Evolutionary conservation across 1,140 invertebrate genomes (phyloP), one percentile per base, ranked within the genome.

Genomic region (Dendrolimus punctatus): DNA sequence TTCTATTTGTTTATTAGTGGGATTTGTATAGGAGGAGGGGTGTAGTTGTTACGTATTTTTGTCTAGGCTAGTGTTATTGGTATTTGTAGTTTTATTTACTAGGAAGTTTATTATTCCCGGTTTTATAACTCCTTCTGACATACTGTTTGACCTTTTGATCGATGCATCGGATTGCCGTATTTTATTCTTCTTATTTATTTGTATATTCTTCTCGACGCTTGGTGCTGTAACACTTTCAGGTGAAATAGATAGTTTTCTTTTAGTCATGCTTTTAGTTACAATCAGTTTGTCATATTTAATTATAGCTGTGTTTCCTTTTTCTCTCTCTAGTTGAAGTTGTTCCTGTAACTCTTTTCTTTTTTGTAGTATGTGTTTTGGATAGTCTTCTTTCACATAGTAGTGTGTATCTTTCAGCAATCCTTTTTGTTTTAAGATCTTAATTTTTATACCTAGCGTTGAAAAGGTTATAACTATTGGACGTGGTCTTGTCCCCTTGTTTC

Each of bases 131-230:
- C 60, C 58, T 51, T 65, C 60, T 40, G 60, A 44, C 4, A 59
- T 9, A 37, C 59, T 62, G 41, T 40, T 56, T 40, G 65, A 64
- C 4, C 57, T 55, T 46, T 36, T 6, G 4, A 50, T 6, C 6
- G 40, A 7, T 44, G 44, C 5, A 8, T 50, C 4, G n/a, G 43
- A 4, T 46, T 47, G 4, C 36, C 53, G n/a, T 36, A 10, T 47
- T 56, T 57, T 63, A 40, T 59, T 69, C 43, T 69, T 59, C 51
- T 63, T n/a, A n/a, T n/a, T n/a, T n/a, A n/a, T n/a, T n/a, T n/a
- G n/a, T n/a, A n/a, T n/a, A n/a, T n/a, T n/a, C n/a, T n/a, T n/a
- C n/a, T n/a, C n/a, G n/a, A n/a, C n/a, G n/a, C n/a, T n/a, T n/a
- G n/a, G n/a, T n/a, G n/a, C n/a, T n/a, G n/a, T n/a, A n/a, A n/a